Conservation (phyloP, 2,113 vertebrate species). For the Apteryx mantelli region DNA sequence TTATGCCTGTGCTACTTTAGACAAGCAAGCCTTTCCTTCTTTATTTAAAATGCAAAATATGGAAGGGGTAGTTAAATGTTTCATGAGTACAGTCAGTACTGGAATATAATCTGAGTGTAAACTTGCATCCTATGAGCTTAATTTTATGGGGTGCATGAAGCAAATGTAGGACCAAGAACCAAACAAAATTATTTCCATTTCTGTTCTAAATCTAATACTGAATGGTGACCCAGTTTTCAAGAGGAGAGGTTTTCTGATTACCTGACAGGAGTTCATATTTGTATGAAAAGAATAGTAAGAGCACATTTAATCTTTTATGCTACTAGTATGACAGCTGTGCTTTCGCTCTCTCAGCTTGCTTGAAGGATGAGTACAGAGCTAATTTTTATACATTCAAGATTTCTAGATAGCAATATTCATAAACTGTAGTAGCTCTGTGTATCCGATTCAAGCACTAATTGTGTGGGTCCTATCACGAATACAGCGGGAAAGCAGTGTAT, state of each 20-base stretch:
- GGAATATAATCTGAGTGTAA: neutral
- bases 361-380: conserved; percentile 45
- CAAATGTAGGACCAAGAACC: neutral
- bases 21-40: neutral
- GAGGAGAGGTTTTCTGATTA: conserved; percentile 62
- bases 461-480: conserved; percentile 54
- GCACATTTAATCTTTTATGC: conserved; percentile 68
- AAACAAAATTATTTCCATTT: neutral
- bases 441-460: conserved; percentile 59
- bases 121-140: neutral
- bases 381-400: conserved; percentile 4
- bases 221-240: conserved; percentile 72
- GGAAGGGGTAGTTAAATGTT: neutral
- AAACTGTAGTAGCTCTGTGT: conserved; percentile 19
- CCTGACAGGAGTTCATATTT: conserved; percentile 63
- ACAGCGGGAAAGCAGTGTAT: conserved; percentile 45
- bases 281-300: conserved; percentile 31
- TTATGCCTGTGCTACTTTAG: neutral
- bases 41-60: neutral
- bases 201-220: neutral
- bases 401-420: conserved; percentile 38
- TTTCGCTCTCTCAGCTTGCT: conserved; percentile 25
- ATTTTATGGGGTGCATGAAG: neutral
- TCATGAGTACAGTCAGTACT: neutral
- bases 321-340: conserved; percentile 56